Conservation (phyloP, 2,797 vertebrate genomes). For the Melanitta fusca region DNA sequence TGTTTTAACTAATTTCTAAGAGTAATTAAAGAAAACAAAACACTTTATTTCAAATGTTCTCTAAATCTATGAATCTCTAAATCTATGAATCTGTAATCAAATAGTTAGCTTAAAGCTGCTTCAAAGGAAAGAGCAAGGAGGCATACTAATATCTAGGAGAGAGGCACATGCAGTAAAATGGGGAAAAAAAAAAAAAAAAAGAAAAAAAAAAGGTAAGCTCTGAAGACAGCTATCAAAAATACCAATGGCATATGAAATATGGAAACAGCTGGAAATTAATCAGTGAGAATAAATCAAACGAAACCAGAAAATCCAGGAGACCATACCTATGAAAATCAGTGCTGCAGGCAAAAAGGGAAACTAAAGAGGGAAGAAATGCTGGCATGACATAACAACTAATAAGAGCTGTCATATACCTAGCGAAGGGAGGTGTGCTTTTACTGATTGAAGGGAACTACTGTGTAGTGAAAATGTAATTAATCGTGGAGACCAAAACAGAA, state of each 20-base stretch:
- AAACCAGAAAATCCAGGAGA: background rate
- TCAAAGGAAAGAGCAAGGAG: background rate
- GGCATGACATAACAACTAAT: background rate
- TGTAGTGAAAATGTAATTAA: background rate
- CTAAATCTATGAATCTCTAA: background rate
- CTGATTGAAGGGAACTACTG: background rate
- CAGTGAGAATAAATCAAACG: background rate
- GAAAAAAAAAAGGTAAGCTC: background rate
- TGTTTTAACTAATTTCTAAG: background rate
- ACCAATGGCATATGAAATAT: background rate
- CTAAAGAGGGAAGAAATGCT: background rate
- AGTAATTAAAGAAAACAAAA: background rate
- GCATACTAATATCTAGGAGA: background rate
- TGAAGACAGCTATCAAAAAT: background rate
- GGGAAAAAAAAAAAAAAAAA: background rate
- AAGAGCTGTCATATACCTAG: background rate
- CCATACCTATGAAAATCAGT: background rate
- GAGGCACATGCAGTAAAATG: background rate
- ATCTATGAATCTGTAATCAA: background rate
- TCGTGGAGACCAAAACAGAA: background rate
- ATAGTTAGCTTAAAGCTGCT: background rate
- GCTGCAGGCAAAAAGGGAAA: background rate
- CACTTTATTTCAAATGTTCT: background rate
- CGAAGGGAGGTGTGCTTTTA: background rate
- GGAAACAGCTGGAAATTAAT: conserved; percentile 46